Conservation (phyloP, 2,888 invertebrate species). For the Mythimna ferrago region DNA sequence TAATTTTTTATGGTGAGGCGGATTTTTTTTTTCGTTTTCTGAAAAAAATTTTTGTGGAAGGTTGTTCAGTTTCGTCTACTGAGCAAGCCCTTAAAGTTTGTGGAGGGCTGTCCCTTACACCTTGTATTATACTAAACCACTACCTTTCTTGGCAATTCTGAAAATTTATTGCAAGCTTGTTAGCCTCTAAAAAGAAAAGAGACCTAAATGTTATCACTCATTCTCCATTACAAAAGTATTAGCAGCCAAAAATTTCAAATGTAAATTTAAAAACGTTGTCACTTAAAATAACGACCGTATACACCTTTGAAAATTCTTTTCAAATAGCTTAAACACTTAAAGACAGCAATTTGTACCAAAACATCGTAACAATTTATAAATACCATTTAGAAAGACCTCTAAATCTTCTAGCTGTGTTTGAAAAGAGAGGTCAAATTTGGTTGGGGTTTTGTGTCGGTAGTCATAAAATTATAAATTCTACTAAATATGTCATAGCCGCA, state of each 20-base stretch:
- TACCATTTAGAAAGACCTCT: constrained; percentile 35
- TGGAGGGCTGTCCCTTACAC: too few species aligned
- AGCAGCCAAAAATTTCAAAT: constrained; percentile 63
- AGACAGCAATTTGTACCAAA: constrained; percentile 77
- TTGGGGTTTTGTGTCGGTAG: constrained; percentile 69
- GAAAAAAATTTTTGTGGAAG: too few species aligned
- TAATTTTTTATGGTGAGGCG: too few species aligned
- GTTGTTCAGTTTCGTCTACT: too few species aligned
- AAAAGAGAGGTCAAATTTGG: constrained; percentile 31
- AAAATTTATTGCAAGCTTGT: neutral
- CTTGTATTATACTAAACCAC: too few species aligned
- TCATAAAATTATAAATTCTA: constrained; percentile 77
- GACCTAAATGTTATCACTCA: constrained; percentile 6
- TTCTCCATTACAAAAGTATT: constrained; percentile 20
- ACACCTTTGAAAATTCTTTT: constrained; percentile 74
- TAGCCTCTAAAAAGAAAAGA: neutral
- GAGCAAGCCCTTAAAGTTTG: too few species aligned
- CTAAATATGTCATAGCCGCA: constrained; percentile 81
- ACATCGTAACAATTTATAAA: constrained; percentile 63
- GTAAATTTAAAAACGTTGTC: constrained; percentile 71
- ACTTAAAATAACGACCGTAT: constrained; percentile 68
- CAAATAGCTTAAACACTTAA: constrained; percentile 80
- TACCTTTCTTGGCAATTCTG: neutral
- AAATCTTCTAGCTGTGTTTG: neutral
- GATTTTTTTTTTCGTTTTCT: too few species aligned